phyloP scores from a whole-genome alignment of 2,797 vertebrate genomes.

The Threskiornis aethiopicus region DNA sequence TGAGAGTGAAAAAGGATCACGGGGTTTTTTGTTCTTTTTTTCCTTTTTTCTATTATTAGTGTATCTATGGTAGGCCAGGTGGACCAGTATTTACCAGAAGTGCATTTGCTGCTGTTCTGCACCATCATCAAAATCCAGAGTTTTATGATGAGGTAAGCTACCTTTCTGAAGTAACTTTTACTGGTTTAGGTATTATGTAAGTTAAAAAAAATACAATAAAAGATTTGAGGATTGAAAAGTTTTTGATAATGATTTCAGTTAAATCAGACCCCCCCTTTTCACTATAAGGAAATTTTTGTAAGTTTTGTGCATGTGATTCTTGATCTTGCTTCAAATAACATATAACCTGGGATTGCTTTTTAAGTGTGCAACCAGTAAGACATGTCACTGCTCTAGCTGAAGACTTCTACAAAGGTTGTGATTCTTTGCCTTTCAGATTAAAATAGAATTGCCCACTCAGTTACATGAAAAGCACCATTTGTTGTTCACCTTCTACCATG shows the following conservation, averaged over 20 bases:
- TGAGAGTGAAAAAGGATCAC: background rate
- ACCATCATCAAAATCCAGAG: slow-evolving; percentile 98
- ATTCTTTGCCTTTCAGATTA: slow-evolving; percentile 81
- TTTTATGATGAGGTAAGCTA: slow-evolving; percentile 94
- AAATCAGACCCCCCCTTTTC: background rate
- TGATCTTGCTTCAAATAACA: background rate
- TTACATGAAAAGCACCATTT: slow-evolving; percentile 95
- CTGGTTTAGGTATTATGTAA: background rate
- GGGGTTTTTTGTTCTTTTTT: background rate
- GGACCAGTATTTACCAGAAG: slow-evolving; percentile 87
- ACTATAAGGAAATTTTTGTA: background rate
- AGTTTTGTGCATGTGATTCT: background rate
- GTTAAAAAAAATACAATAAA: background rate
- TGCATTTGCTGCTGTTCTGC: slow-evolving; percentile 87
- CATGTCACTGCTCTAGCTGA: background rate
- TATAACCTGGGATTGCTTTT: background rate
- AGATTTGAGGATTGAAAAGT: background rate
- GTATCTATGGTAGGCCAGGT: slow-evolving; percentile 92
- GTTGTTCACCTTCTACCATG: slow-evolving; percentile 93
- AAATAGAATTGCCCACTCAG: slow-evolving; percentile 94
- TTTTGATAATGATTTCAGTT: background rate
- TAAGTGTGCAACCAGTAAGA: background rate
- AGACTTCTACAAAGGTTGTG: background rate
- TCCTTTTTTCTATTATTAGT: slow-evolving; percentile 71
- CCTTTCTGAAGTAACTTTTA: background rate